These are phyloP conservation scores for Psittacula echo DNA, from an alignment of 2,797 vertebrate species.

Conservation along the genomic window DNA sequence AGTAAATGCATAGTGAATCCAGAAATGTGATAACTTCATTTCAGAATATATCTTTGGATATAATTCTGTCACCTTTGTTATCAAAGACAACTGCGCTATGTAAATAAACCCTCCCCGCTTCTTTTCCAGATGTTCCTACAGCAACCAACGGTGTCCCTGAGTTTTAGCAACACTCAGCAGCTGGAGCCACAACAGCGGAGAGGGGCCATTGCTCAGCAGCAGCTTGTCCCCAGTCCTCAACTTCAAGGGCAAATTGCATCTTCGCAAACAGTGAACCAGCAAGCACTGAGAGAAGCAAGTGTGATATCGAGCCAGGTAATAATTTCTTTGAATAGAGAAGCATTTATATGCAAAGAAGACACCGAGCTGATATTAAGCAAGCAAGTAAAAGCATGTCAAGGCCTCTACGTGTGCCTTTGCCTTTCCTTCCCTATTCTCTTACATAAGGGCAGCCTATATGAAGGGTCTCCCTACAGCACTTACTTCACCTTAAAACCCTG, in stretches of 20 bases:
- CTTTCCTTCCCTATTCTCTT: not conserved
- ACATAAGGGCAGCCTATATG: not conserved
- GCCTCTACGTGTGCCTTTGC: not conserved
- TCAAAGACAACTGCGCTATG: not conserved
- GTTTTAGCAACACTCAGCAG: constrained; percentile 71
- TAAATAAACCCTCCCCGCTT: not conserved
- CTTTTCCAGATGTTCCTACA: constrained; percentile 79
- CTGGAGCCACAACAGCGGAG: constrained; percentile 62
- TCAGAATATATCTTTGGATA: not conserved
- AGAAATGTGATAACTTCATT: not conserved
- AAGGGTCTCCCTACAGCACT: not conserved
- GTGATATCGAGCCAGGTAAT: constrained; percentile 73
- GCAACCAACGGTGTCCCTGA: constrained; percentile 73
- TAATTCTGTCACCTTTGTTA: not conserved
- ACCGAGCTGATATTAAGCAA: not conserved
- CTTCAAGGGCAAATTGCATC: constrained; percentile 68
- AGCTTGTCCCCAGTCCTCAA: constrained; percentile 66
- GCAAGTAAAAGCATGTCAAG: not conserved
- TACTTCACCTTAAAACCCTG: not conserved
- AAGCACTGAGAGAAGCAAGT: constrained; percentile 71
- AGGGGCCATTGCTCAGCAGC: constrained; percentile 60
- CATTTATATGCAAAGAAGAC: not conserved
- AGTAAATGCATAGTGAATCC: not conserved
- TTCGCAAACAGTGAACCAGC: constrained; percentile 69
- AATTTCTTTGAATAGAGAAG: not conserved